Evolutionary conservation across 2,113 vertebrate genomes (phyloP).

Genomic region (Stigmatopora argus): DNA sequence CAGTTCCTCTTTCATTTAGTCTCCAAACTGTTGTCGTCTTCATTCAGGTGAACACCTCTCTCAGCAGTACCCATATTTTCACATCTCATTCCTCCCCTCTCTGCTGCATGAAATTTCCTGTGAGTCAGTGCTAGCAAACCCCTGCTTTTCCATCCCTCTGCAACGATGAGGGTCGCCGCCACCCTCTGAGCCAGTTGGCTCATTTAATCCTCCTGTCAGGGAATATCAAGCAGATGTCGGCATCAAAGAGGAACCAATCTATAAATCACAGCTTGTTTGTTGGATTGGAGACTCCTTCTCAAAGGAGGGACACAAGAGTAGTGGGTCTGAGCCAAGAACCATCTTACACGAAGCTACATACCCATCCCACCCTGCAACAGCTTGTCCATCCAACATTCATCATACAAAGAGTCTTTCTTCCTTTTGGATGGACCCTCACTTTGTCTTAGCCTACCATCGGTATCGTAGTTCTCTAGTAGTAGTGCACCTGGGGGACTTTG

Average conservation of each 20-base stretch:
- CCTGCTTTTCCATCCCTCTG: conserved; percentile 51
- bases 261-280: conserved; percentile 68
- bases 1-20: conserved; percentile 8
- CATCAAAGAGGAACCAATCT: conserved; percentile 68
- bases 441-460: conserved; percentile 5
- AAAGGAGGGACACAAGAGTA: conserved; percentile 60
- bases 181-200: conserved; percentile 55
- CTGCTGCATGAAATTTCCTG: conserved; percentile 46
- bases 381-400: conserved; percentile 56
- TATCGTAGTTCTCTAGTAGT: background rate
- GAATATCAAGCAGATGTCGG: conserved; percentile 70
- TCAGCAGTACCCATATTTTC: conserved; percentile 35
- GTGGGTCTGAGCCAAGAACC: conserved; percentile 59
- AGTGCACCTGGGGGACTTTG: background rate
- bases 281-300: conserved; percentile 53
- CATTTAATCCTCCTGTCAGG: conserved; percentile 61
- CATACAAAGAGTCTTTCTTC: conserved; percentile 73
- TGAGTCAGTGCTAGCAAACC: conserved; percentile 48
- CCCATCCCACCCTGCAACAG: conserved; percentile 39
- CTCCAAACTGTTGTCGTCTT: conserved; percentile 19
- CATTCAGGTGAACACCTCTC: conserved; percentile 22
- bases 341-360: conserved; percentile 63
- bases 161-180: conserved; percentile 53
- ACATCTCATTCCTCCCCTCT: conserved; percentile 35
- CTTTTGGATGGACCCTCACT: conserved; percentile 23